Conservation (phyloP, 2,888 invertebrate species). For the Patella depressa region DNA sequence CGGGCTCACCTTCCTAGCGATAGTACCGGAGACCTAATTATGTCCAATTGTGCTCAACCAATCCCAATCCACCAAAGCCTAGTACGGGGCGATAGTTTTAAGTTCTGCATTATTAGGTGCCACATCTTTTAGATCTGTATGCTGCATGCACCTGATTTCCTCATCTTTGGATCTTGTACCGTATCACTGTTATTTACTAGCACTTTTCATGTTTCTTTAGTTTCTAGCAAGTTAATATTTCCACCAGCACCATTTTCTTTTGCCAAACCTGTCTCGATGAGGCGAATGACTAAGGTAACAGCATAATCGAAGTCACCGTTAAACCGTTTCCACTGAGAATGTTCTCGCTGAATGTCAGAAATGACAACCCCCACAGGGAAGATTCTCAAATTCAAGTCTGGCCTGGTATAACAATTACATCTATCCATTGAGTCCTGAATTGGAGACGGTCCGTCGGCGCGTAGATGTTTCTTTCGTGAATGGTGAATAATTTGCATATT, state of each 20-base stretch:
- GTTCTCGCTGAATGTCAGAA: slow-evolving; percentile 1
- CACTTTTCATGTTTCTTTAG: too few relatives aligned
- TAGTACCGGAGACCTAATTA: background rate
- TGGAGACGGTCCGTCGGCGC: slow-evolving; percentile 33
- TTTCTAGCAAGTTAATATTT: too few relatives aligned
- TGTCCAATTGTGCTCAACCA: background rate
- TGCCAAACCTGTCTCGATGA: too few relatives aligned
- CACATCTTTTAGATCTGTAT: background rate
- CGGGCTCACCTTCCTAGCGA: background rate
- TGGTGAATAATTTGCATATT: slow-evolving; percentile 31
- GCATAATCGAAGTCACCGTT: too few relatives aligned
- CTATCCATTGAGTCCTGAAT: background rate
- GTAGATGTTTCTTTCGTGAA: background rate
- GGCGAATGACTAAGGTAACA: too few relatives aligned
- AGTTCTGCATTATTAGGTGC: background rate
- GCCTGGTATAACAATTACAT: background rate
- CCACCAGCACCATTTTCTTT: too few relatives aligned
- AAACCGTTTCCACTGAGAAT: too few relatives aligned
- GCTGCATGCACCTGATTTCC: background rate
- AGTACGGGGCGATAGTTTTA: background rate
- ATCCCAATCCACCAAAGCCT: background rate
- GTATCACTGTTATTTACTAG: too few relatives aligned
- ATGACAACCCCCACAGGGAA: slow-evolving; percentile 29
- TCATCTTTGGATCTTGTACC: too few relatives aligned
- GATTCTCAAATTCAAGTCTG: background rate